A percentile compares a stretch with the other conserved stretches of the same genome.
Conservation (phyloP, 2,888 invertebrate genomes). For the Serripes groenlandicus region DNA sequence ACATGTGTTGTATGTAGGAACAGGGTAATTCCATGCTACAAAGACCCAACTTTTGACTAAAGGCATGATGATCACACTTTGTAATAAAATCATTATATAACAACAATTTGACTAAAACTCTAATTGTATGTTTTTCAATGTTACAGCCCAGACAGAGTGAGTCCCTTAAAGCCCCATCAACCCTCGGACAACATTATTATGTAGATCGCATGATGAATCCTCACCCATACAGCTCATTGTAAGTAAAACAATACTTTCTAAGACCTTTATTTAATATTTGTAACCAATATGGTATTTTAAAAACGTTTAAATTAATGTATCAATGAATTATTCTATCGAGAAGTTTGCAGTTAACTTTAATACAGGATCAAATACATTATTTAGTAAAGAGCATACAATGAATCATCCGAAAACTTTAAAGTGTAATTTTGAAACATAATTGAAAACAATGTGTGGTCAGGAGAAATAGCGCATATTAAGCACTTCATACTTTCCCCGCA, state of each 20-base stretch:
- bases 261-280: too few species aligned
- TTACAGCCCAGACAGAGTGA: slow-evolving; percentile 9
- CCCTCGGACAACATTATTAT: slow-evolving; percentile 55
- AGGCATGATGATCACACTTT: too few species aligned
- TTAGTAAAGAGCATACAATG: background rate
- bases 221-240: slow-evolving; percentile 57
- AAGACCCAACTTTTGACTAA: too few species aligned
- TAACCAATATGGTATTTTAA: too few species aligned
- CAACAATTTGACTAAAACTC: too few species aligned
- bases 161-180: slow-evolving; percentile 48
- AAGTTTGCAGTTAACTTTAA: background rate
- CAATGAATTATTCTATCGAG: too few species aligned
- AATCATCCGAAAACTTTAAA: background rate
- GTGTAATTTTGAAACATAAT: background rate
- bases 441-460: background rate
- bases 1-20: too few species aligned
- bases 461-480: background rate
- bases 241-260: slow-evolving; percentile 21
- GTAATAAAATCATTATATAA: too few species aligned
- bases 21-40: too few species aligned
- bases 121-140: too few species aligned
- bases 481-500: background rate
- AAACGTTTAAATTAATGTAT: too few species aligned
- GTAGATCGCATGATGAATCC: slow-evolving; percentile 64
- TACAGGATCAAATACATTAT: background rate